Conservation (phyloP, 2,113 vertebrate genomes). For the Lethenteron reissneri region DNA sequence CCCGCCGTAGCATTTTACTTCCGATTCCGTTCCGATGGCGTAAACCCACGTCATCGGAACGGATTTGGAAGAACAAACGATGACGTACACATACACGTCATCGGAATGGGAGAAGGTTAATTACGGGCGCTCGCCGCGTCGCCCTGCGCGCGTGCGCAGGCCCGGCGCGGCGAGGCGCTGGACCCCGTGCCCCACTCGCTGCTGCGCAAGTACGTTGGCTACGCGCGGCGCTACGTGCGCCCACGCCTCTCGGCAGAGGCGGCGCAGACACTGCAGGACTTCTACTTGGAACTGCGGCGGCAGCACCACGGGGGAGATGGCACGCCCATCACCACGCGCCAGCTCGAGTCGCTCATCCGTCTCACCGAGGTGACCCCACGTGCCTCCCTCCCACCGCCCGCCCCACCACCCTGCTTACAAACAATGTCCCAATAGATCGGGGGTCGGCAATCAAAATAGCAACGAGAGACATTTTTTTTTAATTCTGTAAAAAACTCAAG, state of each 20-base stretch:
- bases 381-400: too few relatives aligned
- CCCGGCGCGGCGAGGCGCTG: constrained; percentile 36
- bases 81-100: too few relatives aligned
- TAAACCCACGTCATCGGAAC: background rate
- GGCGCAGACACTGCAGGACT: constrained; percentile 54
- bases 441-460: too few relatives aligned
- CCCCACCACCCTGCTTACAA: too few relatives aligned
- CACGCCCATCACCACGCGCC: constrained; percentile 83
- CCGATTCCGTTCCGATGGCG: too few relatives aligned
- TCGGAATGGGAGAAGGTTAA: too few relatives aligned
- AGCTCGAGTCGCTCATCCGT: constrained; percentile 74
- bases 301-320: constrained; percentile 49
- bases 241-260: constrained; percentile 51
- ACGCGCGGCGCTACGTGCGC: constrained; percentile 70
- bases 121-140: too few relatives aligned
- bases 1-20: too few relatives aligned
- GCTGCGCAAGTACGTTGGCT: constrained; percentile 71
- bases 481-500: too few relatives aligned
- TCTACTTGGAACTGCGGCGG: constrained; percentile 67
- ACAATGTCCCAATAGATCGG: too few relatives aligned
- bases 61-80: background rate
- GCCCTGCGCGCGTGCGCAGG: constrained; percentile 18
- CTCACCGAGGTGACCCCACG: constrained; percentile 45
- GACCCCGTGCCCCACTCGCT: constrained; percentile 63
- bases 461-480: too few relatives aligned